Evolutionary conservation across 2,797 vertebrate species (phyloP), one percentile per base, ranked within the genome.

Genomic region (Diglossa cyanea): DNA sequence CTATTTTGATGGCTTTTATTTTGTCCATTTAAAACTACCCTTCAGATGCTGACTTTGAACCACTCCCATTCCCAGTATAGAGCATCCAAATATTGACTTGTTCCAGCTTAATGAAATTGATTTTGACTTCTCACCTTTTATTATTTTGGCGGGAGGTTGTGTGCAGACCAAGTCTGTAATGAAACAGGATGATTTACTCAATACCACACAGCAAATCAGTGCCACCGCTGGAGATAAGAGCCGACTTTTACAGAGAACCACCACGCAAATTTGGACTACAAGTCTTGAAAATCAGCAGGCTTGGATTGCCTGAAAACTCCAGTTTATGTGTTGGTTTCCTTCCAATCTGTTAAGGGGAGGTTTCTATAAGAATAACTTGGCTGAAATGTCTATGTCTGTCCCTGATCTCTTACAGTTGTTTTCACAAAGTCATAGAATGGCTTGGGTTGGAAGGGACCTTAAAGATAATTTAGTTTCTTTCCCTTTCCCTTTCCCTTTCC

Each of bases 41-140:
- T 88, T 91, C 57, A 75, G 68, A 57, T 83, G 39, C 62, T 94
- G 79, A 85, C 85, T 95, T 95, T 78, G 58, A 96, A 90, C 78
- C 89, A 91, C 89, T 93, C 94, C 72, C 89, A 88, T 93, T 96
- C 81, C 66, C 58, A 93, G 55, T 60, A 80, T 0, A 94, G 51
- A 93, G 30, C 80, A 93, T 79, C 83, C 93, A 90, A 95, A 96
- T 94, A 96, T 89, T 91, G 95, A 91, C 75, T 90, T 84, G 58
- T 72, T 45, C 51, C 76, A 90, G 54, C 62, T 78, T 94, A 97
- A 94, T 94, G 92, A 96, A 91, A 94, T 93, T 93, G 89, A 95
- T 95, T 96, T 95, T 94, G 78, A 94, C 82, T 95, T 92, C 85
- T 88, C 87, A 94, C 79, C 82, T 96, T 91, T 94, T 93, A 92